Base-by-base conservation (phyloP, 2,888 invertebrate genomes). In the Perizoma affinitatum region DNA sequence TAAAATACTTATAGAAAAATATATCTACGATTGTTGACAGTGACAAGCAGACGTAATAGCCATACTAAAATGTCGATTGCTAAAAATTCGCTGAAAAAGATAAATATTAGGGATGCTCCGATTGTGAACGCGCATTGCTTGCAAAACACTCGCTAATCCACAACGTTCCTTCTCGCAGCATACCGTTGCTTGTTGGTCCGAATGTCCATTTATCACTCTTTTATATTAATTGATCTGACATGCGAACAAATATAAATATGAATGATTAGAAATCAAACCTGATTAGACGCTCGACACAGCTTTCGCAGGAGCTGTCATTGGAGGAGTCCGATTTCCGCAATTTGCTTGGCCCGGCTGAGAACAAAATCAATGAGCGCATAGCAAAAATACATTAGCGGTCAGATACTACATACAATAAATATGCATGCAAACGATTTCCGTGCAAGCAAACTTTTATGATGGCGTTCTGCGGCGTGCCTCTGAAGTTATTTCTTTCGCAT, bases 301-400 rank as follows among this genome's bases (percentile, higher is more conserved):
- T 71, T 69, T 83, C 82, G 78, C 89, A 90, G 67, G 68, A 62
- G 66, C 82, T 75, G 43, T 72, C 70, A 66, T 76, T 79, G 67
- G 55, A 45, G 63, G 71, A 73, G 44, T 82, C 87, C 52, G 66
- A 51, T 73, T 84, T 89, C 76, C 80, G 74, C 67, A 70, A 48
- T 82, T 89, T 89, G 79, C 77, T 76, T 73, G 87, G 80, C 71
- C 82, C 84, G 72, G 82, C 90, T 90, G 90, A 78, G 87, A 88
- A 90, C 89, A 90, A 82, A 86, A 83, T 78, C 76, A 83, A 88
- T 78, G 74, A 84, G 81, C 88, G 88, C 90, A 76, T 80, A 87
- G 90, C 90, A 79, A 82, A 61, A 79, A 80, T 68, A 80, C 76
- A 78, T 79, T 81, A 80, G 77, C 79, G 64, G 65, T 69, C 59